Evolutionary conservation across 2,797 vertebrate species (phyloP).

Genomic region (Acanthurus lineatus): DNA sequence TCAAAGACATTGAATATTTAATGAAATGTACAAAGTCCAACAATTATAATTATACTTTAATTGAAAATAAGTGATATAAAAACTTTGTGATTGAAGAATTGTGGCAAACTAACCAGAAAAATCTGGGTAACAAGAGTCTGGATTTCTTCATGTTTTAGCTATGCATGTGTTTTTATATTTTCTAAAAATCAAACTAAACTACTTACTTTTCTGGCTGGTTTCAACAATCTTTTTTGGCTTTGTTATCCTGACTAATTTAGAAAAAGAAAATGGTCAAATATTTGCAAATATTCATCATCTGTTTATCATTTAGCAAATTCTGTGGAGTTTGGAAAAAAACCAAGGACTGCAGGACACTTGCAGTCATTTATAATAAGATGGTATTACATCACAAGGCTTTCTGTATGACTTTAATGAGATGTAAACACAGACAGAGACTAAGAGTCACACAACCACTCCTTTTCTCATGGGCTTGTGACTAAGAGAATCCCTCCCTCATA

Average conservation of each 20-base stretch:
- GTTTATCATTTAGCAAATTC: not conserved
- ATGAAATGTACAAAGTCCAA: not conserved
- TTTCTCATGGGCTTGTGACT: slow-evolving; percentile 30
- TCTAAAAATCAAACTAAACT: not conserved
- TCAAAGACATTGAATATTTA: not conserved
- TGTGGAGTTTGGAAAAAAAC: slow-evolving; percentile 1
- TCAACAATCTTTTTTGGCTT: not conserved
- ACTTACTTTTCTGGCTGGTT: not conserved
- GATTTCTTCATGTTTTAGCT: not conserved
- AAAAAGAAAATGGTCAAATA: not conserved
- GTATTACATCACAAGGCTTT: not conserved
- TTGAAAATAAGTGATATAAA: too few relatives aligned
- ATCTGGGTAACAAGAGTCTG: not conserved
- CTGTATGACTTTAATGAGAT: slow-evolving; percentile 39
- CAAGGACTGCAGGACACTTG: not conserved
- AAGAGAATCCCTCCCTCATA: slow-evolving; percentile 56
- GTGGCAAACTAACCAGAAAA: slow-evolving; percentile 12
- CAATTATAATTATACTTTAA: not conserved
- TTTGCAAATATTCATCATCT: slow-evolving; percentile 1
- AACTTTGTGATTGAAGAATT: not conserved
- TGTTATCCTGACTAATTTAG: not conserved
- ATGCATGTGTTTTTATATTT: not conserved
- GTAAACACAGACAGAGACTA: slow-evolving; percentile 29
- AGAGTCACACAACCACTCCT: slow-evolving; percentile 24
- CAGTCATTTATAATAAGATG: slow-evolving; percentile 13